Base-by-base conservation (phyloP, 2,797 vertebrate species). In the Argentina silus region DNA sequence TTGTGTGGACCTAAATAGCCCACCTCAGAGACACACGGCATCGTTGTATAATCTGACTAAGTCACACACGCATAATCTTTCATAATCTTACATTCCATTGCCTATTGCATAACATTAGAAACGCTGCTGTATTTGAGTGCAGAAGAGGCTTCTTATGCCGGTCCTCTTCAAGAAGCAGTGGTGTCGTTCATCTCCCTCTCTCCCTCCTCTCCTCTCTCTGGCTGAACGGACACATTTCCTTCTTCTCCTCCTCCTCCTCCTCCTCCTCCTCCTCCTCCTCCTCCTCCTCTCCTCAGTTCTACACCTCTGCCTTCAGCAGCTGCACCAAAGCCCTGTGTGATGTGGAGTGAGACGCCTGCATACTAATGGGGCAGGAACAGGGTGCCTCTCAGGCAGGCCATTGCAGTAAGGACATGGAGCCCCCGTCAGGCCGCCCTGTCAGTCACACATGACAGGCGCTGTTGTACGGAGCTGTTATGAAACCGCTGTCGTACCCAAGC, bases 321-420 rank as follows among this genome's bases (percentile, higher is more conserved):
- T 93, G 90, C 91, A 88, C 81, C 83, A 87, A 86, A 91, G 88
- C 84, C 82, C 78, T 83, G 88, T 89, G 90, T 86, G 90, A 90
- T 91, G 83, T 85, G 82, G 80, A 88, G 87, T 72, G 84, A 87
- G 85, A 85, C 82, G 21, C 86, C 85, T 90, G 92, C 89, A 93
- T 92, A 90, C 91, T 92, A 92, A 93, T 92, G 75, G 73, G 14
- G 83, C 57, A 77, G 79, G 75, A 84, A 84, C 74, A 85, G 81
- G 81, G 76, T 85, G 68, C 80, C 80, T 87, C 84, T 87, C 79
- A 84, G 86, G 84, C 85, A 82, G 83, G 68, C 76, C 80, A 64
- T 80, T 70, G 15, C 85, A 83, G 85, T 76, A 69, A 82, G 71
- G 75, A 80, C 80, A 84, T 65, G 70, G 80, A 86, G 80, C 57